A percentile compares a stretch with the other conserved stretches of the same genome.
These are phyloP conservation scores for Patella vulgata DNA, from an alignment of 1,140 invertebrate species.

Conservation along the genomic window DNA sequence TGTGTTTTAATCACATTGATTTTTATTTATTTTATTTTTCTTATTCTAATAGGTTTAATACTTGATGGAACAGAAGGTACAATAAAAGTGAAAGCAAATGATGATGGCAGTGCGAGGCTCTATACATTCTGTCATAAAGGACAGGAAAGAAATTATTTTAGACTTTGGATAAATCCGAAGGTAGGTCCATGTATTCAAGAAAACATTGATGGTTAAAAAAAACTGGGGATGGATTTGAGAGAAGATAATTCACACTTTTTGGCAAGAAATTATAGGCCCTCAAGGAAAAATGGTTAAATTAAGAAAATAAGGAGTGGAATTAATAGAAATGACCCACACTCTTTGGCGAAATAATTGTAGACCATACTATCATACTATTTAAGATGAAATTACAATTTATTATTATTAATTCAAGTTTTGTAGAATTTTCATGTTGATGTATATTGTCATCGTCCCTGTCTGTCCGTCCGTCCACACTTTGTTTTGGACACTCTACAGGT, in stretches of 20 bases:
- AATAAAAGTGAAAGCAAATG: no score
- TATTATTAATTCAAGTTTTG: not conserved
- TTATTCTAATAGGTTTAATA: no score
- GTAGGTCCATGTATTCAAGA: slow-evolving; percentile 1
- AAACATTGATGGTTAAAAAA: no score
- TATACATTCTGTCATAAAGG: slow-evolving; percentile 26
- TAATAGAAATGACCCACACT: not conserved
- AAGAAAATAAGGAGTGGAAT: not conserved
- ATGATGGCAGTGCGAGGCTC: not conserved
- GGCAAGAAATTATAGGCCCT: no score
- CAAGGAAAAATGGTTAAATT: not conserved
- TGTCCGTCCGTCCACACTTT: no score
- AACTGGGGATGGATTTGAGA: no score
- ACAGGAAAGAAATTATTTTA: slow-evolving; percentile 1
- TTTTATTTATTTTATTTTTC: no score
- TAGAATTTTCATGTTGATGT: not conserved
- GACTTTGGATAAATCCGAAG: slow-evolving; percentile 27
- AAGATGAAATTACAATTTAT: not conserved
- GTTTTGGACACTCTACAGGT: no score
- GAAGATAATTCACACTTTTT: no score
- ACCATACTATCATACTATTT: not conserved
- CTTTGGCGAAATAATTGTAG: not conserved
- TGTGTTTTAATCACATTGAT: no score
- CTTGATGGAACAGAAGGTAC: no score
- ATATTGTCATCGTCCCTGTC: no score